These are phyloP conservation scores for Podabrus alpinus DNA, from an alignment of 2,888 invertebrate genomes.

Conservation along the genomic window DNA sequence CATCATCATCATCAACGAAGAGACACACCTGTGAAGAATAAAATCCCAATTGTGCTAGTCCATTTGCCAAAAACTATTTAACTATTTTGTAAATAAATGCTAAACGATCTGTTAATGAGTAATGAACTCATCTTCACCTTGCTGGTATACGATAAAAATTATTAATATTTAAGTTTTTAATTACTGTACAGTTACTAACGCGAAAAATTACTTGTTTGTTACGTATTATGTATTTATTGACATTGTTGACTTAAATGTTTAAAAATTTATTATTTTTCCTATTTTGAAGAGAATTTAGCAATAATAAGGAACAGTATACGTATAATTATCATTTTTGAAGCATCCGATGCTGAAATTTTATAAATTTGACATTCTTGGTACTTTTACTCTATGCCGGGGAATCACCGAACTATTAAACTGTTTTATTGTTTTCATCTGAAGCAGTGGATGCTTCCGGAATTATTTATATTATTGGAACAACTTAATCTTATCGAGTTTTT, in stretches of 20 bases:
- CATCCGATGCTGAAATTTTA: neutral
- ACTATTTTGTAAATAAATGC: slow-evolving; percentile 12
- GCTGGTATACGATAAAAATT: slow-evolving; percentile 32
- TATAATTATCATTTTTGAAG: neutral
- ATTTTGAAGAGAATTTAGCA: neutral
- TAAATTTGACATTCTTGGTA: neutral
- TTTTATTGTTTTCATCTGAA: neutral
- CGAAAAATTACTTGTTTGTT: neutral
- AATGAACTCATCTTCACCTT: slow-evolving; percentile 22
- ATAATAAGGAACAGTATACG: neutral
- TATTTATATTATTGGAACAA: neutral
- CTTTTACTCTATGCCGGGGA: neutral
- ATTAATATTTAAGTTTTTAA: slow-evolving; percentile 1
- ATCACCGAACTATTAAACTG: neutral
- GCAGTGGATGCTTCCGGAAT: neutral
- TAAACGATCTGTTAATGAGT: slow-evolving; percentile 16
- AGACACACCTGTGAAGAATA: slow-evolving; percentile 9
- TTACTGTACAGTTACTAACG: neutral
- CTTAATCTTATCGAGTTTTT: neutral
- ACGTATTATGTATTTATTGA: neutral
- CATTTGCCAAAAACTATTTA: slow-evolving; percentile 38
- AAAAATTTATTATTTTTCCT: neutral
- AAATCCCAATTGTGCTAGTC: slow-evolving; percentile 42
- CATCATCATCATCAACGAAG: neutral
- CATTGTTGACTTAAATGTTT: neutral